Conservation (phyloP, 1,140 invertebrate genomes). For the Choristoneura fumiferana region DNA sequence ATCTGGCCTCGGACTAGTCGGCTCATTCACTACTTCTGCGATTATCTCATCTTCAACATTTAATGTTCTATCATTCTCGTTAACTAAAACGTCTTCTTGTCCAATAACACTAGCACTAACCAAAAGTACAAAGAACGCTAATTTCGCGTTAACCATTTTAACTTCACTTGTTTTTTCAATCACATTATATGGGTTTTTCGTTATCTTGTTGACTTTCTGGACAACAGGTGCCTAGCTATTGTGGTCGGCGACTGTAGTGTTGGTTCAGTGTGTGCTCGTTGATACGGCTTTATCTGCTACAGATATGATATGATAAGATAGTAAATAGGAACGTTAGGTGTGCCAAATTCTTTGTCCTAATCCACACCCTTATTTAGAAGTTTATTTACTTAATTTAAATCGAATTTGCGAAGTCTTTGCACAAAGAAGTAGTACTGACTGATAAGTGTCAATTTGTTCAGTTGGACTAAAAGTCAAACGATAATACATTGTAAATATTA, state of each 20-base stretch:
- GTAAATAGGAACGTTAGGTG: slow-evolving; percentile 72
- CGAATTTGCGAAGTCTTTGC: too few relatives aligned
- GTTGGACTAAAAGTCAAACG: too few relatives aligned
- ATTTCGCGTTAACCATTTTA: slow-evolving; percentile 62
- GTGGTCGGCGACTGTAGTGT: slow-evolving; percentile 56
- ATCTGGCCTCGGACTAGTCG: slow-evolving; percentile 21
- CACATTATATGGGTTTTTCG: slow-evolving; percentile 27
- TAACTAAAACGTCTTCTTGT: slow-evolving; percentile 46
- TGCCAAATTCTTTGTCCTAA: slow-evolving; percentile 76
- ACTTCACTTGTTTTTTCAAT: slow-evolving; percentile 28
- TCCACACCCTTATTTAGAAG: slow-evolving; percentile 42
- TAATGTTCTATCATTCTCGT: slow-evolving; percentile 45
- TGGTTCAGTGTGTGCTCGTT: slow-evolving; percentile 63
- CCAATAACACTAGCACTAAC: slow-evolving; percentile 59
- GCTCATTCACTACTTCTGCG: slow-evolving; percentile 17
- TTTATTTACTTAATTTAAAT: slow-evolving; percentile 15
- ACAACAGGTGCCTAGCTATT: slow-evolving; percentile 62
- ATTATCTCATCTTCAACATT: slow-evolving; percentile 35
- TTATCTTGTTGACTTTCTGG: slow-evolving; percentile 38
- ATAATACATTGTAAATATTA: too few relatives aligned
- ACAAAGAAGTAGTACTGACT: too few relatives aligned
- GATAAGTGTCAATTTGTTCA: too few relatives aligned
- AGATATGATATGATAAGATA: slow-evolving; percentile 74
- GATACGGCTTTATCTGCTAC: slow-evolving; percentile 62
- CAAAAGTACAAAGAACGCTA: slow-evolving; percentile 57